Base-by-base conservation (phyloP, 2,113 vertebrate genomes). In the Psilopogon haemacephalus region DNA sequence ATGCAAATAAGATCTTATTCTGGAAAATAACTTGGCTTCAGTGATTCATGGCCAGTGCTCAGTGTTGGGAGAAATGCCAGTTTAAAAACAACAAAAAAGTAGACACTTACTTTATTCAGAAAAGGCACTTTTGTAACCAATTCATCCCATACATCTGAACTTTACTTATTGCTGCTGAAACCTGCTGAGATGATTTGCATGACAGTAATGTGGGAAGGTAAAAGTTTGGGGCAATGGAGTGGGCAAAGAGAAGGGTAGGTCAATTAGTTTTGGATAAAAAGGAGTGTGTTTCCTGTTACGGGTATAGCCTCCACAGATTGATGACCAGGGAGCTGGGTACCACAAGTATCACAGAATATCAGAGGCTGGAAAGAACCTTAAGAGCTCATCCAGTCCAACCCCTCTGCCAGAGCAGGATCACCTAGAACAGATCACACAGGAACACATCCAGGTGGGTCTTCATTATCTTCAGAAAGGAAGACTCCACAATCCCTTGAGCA, bases 201-300 rank as follows among this genome's bases (percentile, higher is more conserved):
- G 16, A 40, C 30, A 63, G 26, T 38, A 72, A 65, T 1, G 2
- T 23, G 23, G 20, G n/a, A 85, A 63, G 28, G 40, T 50, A 28
- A 1, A 24, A 23, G 2, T 1, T 28, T 8, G 54, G 16, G 27
- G 42, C 37, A 32, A 82, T 1, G 1, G 8, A 71, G 28, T 6
- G 8, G 65, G 14, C 32, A 38, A 69, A 88, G 4, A 59, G 32
- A 2, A 82, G 12, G 52, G 30, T 30, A 32, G 35, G 17, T 50
- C 32, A 71, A 23, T 4, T 46, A 23, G 30, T 11, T 83, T 44
- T 76, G 35, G 23, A 48, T 60, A 32, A 19, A 21, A 68, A 27
- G 21, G 24, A 74, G 16, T 4, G 8, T 58, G 20, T 58, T 88
- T 73, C 17, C 15, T 7, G 5, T 37, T 64, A 27, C 6, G 40